A percentile compares a stretch with the other conserved stretches of the same genome.
Conservation (phyloP, 2,888 invertebrate species). For the Latrodectus elegans region DNA sequence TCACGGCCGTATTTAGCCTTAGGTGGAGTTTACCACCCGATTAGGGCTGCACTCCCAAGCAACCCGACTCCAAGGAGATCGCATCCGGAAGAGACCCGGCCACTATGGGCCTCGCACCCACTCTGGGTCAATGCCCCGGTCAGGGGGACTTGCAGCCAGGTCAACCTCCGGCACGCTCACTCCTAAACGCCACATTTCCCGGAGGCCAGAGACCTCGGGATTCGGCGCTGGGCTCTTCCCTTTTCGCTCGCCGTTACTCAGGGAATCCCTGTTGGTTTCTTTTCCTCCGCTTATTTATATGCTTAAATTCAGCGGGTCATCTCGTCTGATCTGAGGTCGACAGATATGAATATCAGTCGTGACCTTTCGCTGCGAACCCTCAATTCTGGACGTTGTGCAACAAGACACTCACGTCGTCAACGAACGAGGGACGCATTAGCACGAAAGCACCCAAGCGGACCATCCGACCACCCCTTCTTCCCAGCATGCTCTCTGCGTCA, state of each 20-base stretch:
- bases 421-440: too few species aligned
- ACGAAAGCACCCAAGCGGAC: too few species aligned
- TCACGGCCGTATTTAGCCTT: slow-evolving; percentile 80
- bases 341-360: too few species aligned
- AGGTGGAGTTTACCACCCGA: slow-evolving; percentile 80
- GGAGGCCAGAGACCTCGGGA: slow-evolving; percentile 4
- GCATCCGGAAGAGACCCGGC: slow-evolving; percentile 69
- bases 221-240: slow-evolving; percentile 61
- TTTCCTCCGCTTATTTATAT: slow-evolving; percentile 84
- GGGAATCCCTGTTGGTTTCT: slow-evolving; percentile 82
- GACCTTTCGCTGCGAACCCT: too few species aligned
- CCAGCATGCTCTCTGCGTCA: too few species aligned
- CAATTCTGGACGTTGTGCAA: too few species aligned
- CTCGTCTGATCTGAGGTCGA: slow-evolving; percentile 72
- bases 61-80: slow-evolving; percentile 77
- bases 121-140: slow-evolving; percentile 72
- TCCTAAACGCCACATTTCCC: slow-evolving; percentile 39
- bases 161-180: slow-evolving; percentile 37
- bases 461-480: too few species aligned
- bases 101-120: too few species aligned
- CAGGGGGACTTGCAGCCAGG: slow-evolving; percentile 71
- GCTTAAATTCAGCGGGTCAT: slow-evolving; percentile 79
- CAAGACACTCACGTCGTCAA: too few species aligned
- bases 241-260: slow-evolving; percentile 76
- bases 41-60: slow-evolving; percentile 81